Conservation (phyloP, 1,140 invertebrate species). For the Heliconius melpomene region DNA sequence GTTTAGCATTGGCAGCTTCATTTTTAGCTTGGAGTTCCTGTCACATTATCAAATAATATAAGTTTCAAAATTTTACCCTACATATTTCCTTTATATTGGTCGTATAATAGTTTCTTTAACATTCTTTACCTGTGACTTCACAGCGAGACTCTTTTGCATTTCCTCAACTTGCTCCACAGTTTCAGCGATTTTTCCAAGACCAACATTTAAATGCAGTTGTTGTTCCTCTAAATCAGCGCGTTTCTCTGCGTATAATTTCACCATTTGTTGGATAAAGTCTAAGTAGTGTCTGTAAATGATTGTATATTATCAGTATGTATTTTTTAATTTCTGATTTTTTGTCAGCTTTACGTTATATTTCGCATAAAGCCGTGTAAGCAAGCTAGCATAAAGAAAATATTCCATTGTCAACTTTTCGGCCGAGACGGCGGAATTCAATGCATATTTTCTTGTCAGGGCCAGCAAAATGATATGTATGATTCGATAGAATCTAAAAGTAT, state of each 20-base stretch:
- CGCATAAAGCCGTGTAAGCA: no score
- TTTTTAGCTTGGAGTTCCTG: constrained; percentile 99
- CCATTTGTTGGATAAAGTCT: constrained; percentile 99
- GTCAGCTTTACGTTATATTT: no score
- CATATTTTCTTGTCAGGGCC: no score
- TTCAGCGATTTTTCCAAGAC: constrained; percentile 98
- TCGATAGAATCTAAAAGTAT: no score
- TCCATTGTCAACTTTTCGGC: no score
- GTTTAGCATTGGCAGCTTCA: constrained; percentile 98
- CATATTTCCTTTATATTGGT: neutral
- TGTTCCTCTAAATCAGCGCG: constrained; percentile 99
- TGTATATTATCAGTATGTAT: no score
- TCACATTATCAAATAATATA: neutral
- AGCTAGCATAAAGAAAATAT: no score
- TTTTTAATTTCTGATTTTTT: no score
- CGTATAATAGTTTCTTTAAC: neutral
- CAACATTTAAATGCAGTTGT: constrained; percentile 99
- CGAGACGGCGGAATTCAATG: no score
- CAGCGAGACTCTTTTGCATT: constrained; percentile 98
- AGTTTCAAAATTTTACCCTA: neutral
- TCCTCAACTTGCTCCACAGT: constrained; percentile 99
- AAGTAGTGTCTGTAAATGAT: constrained; percentile 91
- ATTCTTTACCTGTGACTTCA: constrained; percentile 89
- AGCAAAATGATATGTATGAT: no score
- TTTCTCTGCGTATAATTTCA: constrained; percentile 98